Evolutionary conservation across 2,888 invertebrate species (phyloP).

Genomic region (Andrena chrysosceles): DNA sequence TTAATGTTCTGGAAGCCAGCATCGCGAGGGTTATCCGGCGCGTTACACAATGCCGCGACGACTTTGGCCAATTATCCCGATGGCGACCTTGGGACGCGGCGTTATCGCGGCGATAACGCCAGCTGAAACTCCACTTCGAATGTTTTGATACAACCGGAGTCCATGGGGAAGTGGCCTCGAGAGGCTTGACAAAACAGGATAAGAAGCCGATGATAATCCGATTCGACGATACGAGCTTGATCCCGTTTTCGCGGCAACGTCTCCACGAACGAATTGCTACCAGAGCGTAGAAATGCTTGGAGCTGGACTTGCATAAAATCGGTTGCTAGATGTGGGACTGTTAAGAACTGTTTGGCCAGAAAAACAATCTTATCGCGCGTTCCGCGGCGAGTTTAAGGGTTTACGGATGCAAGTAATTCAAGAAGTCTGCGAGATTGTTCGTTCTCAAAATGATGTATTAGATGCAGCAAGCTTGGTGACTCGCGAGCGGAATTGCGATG

Average conservation of each 20-base stretch:
- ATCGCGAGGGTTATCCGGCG: constrained; percentile 47
- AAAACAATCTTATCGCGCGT: constrained; percentile 19
- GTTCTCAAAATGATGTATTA: not conserved
- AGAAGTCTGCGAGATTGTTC: not conserved
- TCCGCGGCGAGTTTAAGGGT: constrained; percentile 4
- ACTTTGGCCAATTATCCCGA: constrained; percentile 62
- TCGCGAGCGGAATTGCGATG: constrained; percentile 44
- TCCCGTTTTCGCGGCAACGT: not conserved
- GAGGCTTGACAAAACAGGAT: constrained; percentile 61
- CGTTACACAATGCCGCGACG: constrained; percentile 54
- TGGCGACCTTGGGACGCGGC: constrained; percentile 43
- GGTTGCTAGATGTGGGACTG: no score
- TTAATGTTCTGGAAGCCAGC: constrained; percentile 28
- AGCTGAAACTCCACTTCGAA: constrained; percentile 52
- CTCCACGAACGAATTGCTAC: not conserved
- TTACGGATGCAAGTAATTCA: not conserved
- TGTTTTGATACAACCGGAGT: constrained; percentile 56
- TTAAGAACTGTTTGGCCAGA: no score
- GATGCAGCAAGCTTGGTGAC: not conserved
- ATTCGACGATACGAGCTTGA: constrained; percentile 34
- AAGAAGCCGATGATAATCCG: constrained; percentile 58
- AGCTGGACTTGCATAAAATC: no score
- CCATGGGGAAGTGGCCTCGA: constrained; percentile 53
- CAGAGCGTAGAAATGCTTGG: no score
- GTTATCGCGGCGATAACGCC: constrained; percentile 64